A percentile compares a stretch with the other conserved stretches of the same genome.
These are phyloP conservation scores for Leucoptera coffeella DNA, from an alignment of 2,888 invertebrate genomes.

Conservation along the genomic window DNA sequence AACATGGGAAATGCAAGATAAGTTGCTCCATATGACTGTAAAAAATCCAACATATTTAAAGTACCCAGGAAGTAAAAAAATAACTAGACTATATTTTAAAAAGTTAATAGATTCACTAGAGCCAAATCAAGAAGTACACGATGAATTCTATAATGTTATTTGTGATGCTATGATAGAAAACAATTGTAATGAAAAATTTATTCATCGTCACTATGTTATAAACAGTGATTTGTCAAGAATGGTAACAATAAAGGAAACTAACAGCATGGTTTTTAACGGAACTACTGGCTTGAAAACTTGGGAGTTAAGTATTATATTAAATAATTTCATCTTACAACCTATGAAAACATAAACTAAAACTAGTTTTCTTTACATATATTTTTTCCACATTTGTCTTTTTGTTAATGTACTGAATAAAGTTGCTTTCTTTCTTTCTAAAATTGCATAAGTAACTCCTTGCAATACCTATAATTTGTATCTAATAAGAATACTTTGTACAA, in stretches of 20 bases:
- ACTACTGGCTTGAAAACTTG: conserved; percentile 76
- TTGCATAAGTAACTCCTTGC: not conserved
- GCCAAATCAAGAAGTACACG: conserved; percentile 52
- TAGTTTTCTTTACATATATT: conserved; percentile 1
- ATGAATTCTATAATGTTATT: conserved; percentile 57
- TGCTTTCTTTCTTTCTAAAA: not conserved
- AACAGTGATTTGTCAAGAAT: conserved; percentile 18
- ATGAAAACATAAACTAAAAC: too few species aligned
- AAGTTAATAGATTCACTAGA: conserved; percentile 56
- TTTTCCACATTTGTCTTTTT: too few species aligned
- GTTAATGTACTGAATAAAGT: too few species aligned
- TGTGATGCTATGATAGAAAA: conserved; percentile 41
- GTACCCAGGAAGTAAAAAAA: conserved; percentile 58
- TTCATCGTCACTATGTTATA: conserved; percentile 60
- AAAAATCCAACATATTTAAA: conserved; percentile 40
- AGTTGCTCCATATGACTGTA: conserved; percentile 54
- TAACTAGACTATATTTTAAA: conserved; percentile 62
- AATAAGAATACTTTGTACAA: not conserved
- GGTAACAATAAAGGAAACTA: conserved; percentile 63
- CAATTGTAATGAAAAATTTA: conserved; percentile 18
- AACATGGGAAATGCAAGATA: conserved; percentile 50
- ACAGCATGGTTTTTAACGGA: conserved; percentile 66
- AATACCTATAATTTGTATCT: not conserved
- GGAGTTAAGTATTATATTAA: conserved; percentile 60
- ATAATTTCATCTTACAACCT: too few species aligned